A percentile compares a stretch with the other conserved stretches of the same genome.
Conservation (phyloP, 2,113 vertebrate species). For the Gorsachius goisagi region DNA sequence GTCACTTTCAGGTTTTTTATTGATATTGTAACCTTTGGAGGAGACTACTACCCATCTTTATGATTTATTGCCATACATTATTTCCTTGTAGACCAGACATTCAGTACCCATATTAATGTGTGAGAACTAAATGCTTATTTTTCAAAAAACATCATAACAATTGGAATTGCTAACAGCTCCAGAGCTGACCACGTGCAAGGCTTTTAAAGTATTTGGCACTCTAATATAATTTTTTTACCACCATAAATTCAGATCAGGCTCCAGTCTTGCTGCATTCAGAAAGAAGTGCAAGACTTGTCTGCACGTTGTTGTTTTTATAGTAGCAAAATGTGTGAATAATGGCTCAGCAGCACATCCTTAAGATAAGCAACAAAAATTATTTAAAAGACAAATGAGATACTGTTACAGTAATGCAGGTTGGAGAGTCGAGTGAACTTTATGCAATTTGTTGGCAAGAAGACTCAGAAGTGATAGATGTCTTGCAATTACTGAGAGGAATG, state of each 20-base stretch:
- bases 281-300: not conserved
- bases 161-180: not conserved
- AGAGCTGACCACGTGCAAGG: not conserved
- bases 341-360: not conserved
- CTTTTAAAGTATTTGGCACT: not conserved
- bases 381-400: not conserved
- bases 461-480: not conserved
- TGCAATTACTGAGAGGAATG: not conserved
- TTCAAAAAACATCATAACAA: not conserved
- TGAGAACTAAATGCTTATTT: not conserved
- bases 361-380: not conserved
- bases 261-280: not conserved
- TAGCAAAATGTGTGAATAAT: not conserved
- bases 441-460: not conserved
- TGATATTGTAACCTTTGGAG: not conserved
- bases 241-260: not conserved
- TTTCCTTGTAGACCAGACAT: not conserved
- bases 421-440: not conserved
- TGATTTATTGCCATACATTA: not conserved
- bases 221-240: not conserved
- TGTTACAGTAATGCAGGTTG: not conserved
- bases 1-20: not conserved
- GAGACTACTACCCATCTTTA: not conserved
- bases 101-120: not conserved
- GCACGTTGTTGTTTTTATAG: not conserved